These are phyloP conservation scores for Aythya baeri DNA, from an alignment of 2,113 vertebrate genomes.

Conservation along the genomic window DNA sequence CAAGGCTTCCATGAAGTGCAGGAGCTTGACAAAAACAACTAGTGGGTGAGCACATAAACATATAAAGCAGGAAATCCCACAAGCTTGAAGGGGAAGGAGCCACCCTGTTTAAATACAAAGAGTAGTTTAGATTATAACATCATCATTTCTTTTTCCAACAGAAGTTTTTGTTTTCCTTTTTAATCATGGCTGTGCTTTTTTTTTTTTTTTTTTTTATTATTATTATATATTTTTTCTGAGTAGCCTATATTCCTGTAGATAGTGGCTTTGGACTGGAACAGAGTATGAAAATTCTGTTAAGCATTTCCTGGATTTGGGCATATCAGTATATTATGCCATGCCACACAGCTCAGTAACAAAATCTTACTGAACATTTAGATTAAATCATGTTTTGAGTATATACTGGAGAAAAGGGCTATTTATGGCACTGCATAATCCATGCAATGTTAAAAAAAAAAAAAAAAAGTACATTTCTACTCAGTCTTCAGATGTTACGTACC, in stretches of 20 bases:
- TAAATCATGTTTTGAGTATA: background rate
- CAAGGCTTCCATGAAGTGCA: background rate
- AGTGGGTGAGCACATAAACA: background rate
- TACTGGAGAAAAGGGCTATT: background rate
- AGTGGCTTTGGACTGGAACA: background rate
- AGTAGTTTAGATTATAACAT: conserved; percentile 23
- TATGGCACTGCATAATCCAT: background rate
- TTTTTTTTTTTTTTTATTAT: background rate
- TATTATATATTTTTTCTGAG: background rate
- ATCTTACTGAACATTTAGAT: background rate
- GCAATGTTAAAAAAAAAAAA: background rate
- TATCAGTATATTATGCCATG: background rate
- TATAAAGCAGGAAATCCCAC: conserved; percentile 57
- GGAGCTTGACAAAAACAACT: conserved; percentile 17
- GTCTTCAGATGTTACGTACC: background rate
- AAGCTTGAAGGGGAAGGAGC: conserved; percentile 49
- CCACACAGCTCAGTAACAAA: background rate
- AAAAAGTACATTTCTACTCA: background rate
- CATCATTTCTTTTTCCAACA: background rate
- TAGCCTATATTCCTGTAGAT: background rate
- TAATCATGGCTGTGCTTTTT: background rate
- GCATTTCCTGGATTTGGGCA: background rate
- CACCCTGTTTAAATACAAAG: conserved; percentile 62
- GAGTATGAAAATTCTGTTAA: background rate
- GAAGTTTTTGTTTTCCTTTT: background rate